A percentile compares a stretch with the other conserved stretches of the same genome.
Conservation (phyloP, 2,113 vertebrate species). For the Marcusenius ussheri region DNA sequence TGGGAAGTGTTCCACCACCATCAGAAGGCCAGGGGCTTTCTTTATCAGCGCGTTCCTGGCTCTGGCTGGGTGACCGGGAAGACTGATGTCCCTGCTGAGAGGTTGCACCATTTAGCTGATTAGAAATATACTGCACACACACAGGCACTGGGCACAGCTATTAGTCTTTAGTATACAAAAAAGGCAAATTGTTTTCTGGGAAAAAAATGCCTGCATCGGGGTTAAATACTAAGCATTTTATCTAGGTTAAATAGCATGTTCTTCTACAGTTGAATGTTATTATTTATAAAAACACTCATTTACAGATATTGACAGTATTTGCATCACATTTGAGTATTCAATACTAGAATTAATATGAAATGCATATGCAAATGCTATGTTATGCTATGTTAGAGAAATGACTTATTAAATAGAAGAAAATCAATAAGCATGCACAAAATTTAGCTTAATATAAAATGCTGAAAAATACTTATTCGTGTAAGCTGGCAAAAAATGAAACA, state of each 20-base stretch:
- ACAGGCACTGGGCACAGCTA: background rate
- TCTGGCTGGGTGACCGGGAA: background rate
- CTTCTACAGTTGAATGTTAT: background rate
- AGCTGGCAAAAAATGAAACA: background rate
- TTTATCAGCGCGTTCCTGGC: background rate
- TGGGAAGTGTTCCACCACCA: background rate
- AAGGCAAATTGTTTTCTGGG: background rate
- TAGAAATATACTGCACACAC: background rate
- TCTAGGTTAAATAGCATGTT: background rate
- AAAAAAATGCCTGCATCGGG: background rate
- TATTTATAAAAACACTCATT: background rate
- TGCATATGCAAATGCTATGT: background rate
- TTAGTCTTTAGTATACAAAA: background rate
- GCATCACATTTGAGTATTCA: background rate
- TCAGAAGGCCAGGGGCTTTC: background rate
- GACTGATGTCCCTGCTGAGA: background rate
- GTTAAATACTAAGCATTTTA: background rate
- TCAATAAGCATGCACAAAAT: background rate
- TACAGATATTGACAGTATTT: background rate
- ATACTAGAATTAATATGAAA: background rate
- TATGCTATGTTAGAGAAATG: background rate
- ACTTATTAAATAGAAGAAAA: background rate
- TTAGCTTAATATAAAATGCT: background rate
- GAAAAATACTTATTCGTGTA: background rate
- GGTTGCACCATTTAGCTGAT: constrained; percentile 1